A percentile compares a stretch with the other conserved stretches of the same genome.
Evolutionary conservation across 2,888 invertebrate genomes (phyloP).

Genomic region (Meta bourneti): DNA sequence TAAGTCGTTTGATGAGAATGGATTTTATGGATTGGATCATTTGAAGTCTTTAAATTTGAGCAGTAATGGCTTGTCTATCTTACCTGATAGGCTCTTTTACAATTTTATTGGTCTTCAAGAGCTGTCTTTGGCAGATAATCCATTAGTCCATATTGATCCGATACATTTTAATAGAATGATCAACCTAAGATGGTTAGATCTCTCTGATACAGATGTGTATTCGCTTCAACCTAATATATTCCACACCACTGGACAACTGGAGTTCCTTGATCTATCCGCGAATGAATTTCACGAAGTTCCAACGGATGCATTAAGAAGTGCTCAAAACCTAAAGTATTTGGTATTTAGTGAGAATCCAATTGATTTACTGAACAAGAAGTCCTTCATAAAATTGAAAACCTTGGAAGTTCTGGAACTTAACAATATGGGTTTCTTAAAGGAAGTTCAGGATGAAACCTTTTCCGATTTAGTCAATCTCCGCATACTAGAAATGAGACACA

Average conservation of each 20-base stretch:
- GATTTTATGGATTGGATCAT: conserved; percentile 73
- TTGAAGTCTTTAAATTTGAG: conserved; percentile 76
- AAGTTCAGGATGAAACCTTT: conserved; percentile 66
- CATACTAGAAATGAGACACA: conserved; percentile 67
- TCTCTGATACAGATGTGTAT: conserved; percentile 60
- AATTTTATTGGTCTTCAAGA: conserved; percentile 69
- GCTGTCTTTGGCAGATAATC: conserved; percentile 72
- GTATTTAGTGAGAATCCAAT: conserved; percentile 75
- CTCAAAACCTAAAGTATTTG: conserved; percentile 60
- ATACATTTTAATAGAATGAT: conserved; percentile 69
- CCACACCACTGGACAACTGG: conserved; percentile 51
- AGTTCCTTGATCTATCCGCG: conserved; percentile 72
- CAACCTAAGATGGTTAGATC: conserved; percentile 72
- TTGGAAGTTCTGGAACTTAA: conserved; percentile 72
- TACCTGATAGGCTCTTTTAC: conserved; percentile 71
- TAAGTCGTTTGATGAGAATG: conserved; percentile 39
- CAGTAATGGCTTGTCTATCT: conserved; percentile 62
- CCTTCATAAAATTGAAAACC: conserved; percentile 58
- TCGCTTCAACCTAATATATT: conserved; percentile 68
- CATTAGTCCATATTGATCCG: conserved; percentile 52
- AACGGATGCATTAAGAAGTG: conserved; percentile 71
- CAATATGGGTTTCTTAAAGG: conserved; percentile 62
- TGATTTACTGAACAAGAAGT: conserved; percentile 31
- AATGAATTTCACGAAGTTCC: conserved; percentile 76
- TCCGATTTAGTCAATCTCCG: conserved; percentile 55